These are phyloP conservation scores for Galeopterus variegatus DNA, from an alignment of 2,113 vertebrate genomes.

Conservation along the genomic window DNA sequence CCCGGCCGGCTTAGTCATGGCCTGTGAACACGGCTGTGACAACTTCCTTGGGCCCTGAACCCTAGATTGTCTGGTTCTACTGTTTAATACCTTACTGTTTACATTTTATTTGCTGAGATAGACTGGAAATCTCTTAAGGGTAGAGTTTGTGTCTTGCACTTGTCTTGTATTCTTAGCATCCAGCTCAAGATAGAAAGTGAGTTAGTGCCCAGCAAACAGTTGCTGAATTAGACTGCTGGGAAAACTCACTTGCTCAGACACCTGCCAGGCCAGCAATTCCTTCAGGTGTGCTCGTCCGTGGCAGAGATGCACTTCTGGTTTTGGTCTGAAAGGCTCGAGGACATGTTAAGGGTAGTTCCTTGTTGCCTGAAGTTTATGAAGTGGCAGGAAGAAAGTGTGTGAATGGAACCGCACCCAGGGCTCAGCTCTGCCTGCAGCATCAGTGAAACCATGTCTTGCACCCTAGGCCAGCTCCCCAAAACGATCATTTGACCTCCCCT, in stretches of 20 bases:
- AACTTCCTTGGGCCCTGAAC: conserved; percentile 33
- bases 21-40: conserved; percentile 45
- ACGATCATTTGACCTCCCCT: not conserved
- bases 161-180: not conserved
- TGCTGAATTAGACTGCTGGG: not conserved
- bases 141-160: not conserved
- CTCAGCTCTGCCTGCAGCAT: not conserved
- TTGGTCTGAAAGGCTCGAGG: not conserved
- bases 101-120: conserved; percentile 47
- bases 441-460: not conserved
- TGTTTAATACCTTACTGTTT: conserved; percentile 25
- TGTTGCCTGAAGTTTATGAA: not conserved
- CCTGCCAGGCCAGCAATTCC: not conserved
- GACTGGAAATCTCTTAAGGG: not conserved
- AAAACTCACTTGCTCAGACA: conserved; percentile 18
- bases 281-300: not conserved
- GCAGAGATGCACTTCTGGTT: not conserved
- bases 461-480: not conserved
- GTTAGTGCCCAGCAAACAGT: not conserved
- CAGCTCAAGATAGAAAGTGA: not conserved
- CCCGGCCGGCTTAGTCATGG: conserved; percentile 57
- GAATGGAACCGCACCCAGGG: not conserved
- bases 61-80: conserved; percentile 34
- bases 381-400: not conserved
- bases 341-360: not conserved